A percentile compares a stretch with the other conserved stretches of the same genome.
Evolutionary conservation across 2,797 vertebrate genomes (phyloP).

Genomic region (Emydoidea blandingii): DNA sequence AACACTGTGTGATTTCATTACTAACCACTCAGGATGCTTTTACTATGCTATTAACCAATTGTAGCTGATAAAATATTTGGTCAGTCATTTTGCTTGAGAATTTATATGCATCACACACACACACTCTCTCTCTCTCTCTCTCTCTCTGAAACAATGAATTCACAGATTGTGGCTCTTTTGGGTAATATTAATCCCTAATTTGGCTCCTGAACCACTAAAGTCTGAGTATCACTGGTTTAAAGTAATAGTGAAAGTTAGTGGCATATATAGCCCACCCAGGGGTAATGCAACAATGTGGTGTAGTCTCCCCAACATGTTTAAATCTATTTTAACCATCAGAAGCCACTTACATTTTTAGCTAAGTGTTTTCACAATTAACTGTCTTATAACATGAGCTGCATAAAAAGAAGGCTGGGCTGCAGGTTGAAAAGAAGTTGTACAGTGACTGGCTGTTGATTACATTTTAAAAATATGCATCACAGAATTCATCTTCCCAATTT

Average conservation of each 20-base stretch:
- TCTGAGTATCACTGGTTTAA: not conserved
- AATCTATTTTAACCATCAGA: not conserved
- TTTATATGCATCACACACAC: too few relatives aligned
- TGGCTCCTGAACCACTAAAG: too few relatives aligned
- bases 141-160: too few relatives aligned
- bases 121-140: too few relatives aligned
- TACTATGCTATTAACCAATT: too few relatives aligned
- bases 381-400: not conserved
- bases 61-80: too few relatives aligned
- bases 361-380: not conserved
- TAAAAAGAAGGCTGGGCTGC: not conserved
- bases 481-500: not conserved
- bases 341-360: not conserved
- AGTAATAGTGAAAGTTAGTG: not conserved
- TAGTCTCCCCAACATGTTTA: not conserved
- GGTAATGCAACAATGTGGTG: not conserved
- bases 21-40: too few relatives aligned
- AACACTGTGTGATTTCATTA: too few relatives aligned
- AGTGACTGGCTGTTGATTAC: not conserved
- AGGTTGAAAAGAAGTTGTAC: not conserved
- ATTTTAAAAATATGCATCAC: not conserved
- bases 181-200: too few relatives aligned
- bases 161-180: too few relatives aligned
- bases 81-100: too few relatives aligned
- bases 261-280: accelerated